These are phyloP conservation scores for Limnothrissa miodon DNA, from an alignment of 2,113 vertebrate species.

Conservation along the genomic window DNA sequence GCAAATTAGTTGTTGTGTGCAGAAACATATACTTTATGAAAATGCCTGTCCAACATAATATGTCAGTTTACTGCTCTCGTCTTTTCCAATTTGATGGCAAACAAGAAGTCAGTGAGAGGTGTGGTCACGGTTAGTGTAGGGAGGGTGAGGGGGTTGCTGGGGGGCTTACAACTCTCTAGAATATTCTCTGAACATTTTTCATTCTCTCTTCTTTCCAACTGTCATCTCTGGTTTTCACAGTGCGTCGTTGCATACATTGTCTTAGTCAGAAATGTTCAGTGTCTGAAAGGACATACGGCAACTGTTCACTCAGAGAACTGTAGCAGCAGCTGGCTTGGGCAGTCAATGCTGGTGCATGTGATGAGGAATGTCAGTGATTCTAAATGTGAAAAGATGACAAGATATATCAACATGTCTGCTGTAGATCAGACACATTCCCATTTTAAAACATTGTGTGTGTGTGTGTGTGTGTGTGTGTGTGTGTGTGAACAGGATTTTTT, in stretches of 20 bases:
- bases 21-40: neutral
- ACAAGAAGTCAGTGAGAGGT: neutral
- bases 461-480: neutral
- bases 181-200: neutral
- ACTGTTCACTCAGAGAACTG: neutral
- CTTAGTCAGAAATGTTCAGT: neutral
- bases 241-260: neutral
- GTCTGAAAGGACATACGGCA: constrained; percentile 7
- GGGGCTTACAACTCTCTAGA: neutral
- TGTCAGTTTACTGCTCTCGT: neutral
- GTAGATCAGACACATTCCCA: neutral
- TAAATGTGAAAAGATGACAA: neutral
- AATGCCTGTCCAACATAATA: neutral
- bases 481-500: neutral
- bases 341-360: neutral
- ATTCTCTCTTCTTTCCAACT: neutral
- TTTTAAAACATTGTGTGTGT: neutral
- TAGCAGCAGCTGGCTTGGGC: neutral
- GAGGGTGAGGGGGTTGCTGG: neutral
- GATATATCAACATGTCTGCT: neutral
- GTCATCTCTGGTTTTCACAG: neutral
- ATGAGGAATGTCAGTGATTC: neutral
- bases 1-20: neutral
- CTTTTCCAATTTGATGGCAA: neutral
- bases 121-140: neutral